Conservation (phyloP, 2,113 vertebrate species). For the Ramphastos sulfuratus region DNA sequence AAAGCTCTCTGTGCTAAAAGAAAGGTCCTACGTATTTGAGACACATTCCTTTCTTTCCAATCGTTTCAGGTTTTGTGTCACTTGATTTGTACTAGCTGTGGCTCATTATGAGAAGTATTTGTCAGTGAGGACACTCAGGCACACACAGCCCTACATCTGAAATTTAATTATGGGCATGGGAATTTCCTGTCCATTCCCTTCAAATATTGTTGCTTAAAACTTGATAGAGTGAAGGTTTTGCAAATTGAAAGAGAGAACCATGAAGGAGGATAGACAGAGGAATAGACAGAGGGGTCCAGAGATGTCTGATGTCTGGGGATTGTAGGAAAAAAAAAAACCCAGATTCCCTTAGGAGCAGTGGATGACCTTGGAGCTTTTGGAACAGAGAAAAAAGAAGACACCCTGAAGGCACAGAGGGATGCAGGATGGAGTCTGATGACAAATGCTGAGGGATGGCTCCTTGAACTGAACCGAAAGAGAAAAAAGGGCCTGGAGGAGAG, state of each 20-base stretch:
- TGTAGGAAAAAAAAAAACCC: slow-evolving; percentile 50
- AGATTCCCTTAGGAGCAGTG: slow-evolving; percentile 40
- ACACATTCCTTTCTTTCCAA: slow-evolving; percentile 60
- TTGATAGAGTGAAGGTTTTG: slow-evolving; percentile 62
- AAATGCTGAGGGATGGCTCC: not conserved
- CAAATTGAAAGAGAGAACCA: slow-evolving; percentile 63
- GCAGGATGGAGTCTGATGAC: not conserved
- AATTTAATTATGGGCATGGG: slow-evolving; percentile 66
- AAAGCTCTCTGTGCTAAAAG: slow-evolving; percentile 59
- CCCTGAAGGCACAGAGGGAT: slow-evolving; percentile 38
- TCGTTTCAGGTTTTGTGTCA: slow-evolving; percentile 53
- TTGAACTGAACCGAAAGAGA: not conserved
- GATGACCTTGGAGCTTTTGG: slow-evolving; percentile 36
- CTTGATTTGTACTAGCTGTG: slow-evolving; percentile 61
- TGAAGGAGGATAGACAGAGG: slow-evolving; percentile 55
- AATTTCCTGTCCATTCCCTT: slow-evolving; percentile 56
- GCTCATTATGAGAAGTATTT: slow-evolving; percentile 57
- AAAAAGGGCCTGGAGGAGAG: not conserved
- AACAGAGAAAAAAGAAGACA: slow-evolving; percentile 42
- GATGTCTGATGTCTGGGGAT: slow-evolving; percentile 49
- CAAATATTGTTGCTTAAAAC: slow-evolving; percentile 60
- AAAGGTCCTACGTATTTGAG: slow-evolving; percentile 56
- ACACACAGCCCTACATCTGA: slow-evolving; percentile 38
- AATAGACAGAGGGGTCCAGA: slow-evolving; percentile 42
- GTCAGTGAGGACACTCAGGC: slow-evolving; percentile 39